Base-by-base conservation (phyloP, 2,113 vertebrate species). In the Dipodomys stephensi region DNA sequence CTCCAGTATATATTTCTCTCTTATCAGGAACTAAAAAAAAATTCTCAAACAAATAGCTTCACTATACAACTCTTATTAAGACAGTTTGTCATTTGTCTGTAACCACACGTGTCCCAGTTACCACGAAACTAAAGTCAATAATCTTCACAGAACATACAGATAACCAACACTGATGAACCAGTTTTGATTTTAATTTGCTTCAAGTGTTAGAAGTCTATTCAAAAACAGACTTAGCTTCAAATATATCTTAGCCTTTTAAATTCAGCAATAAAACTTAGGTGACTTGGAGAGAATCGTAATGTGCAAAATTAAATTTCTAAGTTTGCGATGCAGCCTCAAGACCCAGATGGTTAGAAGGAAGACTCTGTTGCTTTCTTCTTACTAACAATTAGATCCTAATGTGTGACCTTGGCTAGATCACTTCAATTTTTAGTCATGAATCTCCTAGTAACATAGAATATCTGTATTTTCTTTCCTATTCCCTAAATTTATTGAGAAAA, bases 381-480 rank as follows among this genome's bases (percentile, higher is more conserved):
- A 19, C 20, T 88, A 77, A 83, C 65, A 80, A 77, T 10, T 79
- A 60, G 72, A n/a, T 87, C 8, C 22, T 91, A 16, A 30, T 23
- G 6, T 85, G 16, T 92, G 44, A 78, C 9, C 27, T 22, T 80
- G 19, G 30, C 49, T 86, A 78, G 72, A 18, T 78, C 18, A 90
- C 6, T 82, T 91, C 57, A 64, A 1, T 86, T 72, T 87, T 84
- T 60, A 9, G 0, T 46, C 19, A 85, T 71, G 10, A 16, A 49
- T 91, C 95, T 83, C 13, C n/a, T 91, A 32, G 27, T 64, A 78
- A 83, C 11, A 18, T n/a, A 16, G 15, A 22, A 2, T 88, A 49
- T 81, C 84, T 81, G 8, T 22, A 83, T 86, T 86, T 94, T 25
- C 67, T 93, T 87, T 93, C 27, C 32, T 71, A 6, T 95, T 84